Base-by-base conservation (phyloP, 2,888 invertebrate species). In the Galerucella nymphaeae region DNA sequence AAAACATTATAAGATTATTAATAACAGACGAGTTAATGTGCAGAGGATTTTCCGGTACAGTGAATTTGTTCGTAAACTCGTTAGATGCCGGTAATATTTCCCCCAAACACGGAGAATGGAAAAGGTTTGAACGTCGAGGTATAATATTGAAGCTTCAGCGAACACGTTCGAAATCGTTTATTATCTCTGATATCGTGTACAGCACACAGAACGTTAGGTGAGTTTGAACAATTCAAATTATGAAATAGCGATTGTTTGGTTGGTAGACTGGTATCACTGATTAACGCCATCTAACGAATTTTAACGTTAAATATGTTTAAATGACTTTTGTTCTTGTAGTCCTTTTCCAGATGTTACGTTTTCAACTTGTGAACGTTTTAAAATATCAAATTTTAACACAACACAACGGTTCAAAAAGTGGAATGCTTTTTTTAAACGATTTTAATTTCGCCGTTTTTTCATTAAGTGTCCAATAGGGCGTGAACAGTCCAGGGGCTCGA, bases 11-110 rank as follows among this genome's bases (percentile, higher is more conserved):
- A 38, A 59, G 71, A 73, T 66, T 75, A 75, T 75, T 73, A 75
- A 64, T 75, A 61, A 75, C 75, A 70, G 66, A 58, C 64, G 73
- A 73, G 73, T 75, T 75, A 72, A 73, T 73, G 61, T 71, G 69
- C 64, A 75, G 59, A 61, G 73, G 73, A 75, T 75, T 75, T 75
- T 75, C 71, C 75, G 59, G 57, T 57, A 66, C 64, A 42, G 59
- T 75, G 73, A 73, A 71, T 73, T 71, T 71, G 69, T 62, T 70
- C 72, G 50, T 55, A 38, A 9, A 55, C 67, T 64, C 42, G 55
- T 64, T 71, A 16, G 62, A 71, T 41, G 16, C 63, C 63, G 64
- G 68, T 64, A 70, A 73, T 65, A 73, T 71, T 63, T 48, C 59
- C 45, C 18, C 48, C 30, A 69, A 71, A 69, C 65, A 69, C 48